phyloP scores from a whole-genome alignment of 2,113 vertebrate species.

The Trogon melanurus region DNA sequence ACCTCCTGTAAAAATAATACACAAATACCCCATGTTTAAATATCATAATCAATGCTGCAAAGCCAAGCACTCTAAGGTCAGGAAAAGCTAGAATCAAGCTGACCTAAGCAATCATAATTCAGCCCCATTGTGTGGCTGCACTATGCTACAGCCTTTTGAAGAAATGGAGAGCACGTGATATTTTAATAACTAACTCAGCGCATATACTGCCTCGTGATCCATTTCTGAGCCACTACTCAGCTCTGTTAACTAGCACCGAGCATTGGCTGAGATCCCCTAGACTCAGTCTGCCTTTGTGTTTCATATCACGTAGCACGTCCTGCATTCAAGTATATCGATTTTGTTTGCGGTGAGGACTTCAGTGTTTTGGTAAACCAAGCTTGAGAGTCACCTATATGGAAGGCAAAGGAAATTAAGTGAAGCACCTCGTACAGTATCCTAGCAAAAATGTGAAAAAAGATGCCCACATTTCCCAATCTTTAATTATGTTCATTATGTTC shows the following conservation, averaged over 20 bases:
- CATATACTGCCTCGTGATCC: background rate
- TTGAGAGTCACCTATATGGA: background rate
- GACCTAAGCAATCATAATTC: background rate
- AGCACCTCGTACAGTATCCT: background rate
- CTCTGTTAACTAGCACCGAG: background rate
- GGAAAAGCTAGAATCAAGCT: background rate
- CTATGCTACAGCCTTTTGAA: background rate
- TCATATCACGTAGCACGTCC: rapidly evolving
- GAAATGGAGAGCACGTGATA: rapidly evolving
- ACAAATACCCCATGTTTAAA: background rate
- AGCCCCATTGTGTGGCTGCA: background rate
- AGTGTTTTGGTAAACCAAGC: background rate
- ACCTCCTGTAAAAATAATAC: background rate
- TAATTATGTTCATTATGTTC: background rate
- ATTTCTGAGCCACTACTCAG: background rate
- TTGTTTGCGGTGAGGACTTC: background rate
- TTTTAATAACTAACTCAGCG: background rate
- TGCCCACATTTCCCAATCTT: background rate
- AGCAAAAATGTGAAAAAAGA: background rate
- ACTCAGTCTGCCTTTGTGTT: background rate
- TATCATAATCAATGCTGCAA: background rate
- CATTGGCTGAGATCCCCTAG: rapidly evolving
- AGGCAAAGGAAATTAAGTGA: background rate
- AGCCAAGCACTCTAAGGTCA: background rate
- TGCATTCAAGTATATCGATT: background rate